These are phyloP conservation scores for Magallana angulata DNA, from an alignment of 1,140 invertebrate species.

Conservation along the genomic window DNA sequence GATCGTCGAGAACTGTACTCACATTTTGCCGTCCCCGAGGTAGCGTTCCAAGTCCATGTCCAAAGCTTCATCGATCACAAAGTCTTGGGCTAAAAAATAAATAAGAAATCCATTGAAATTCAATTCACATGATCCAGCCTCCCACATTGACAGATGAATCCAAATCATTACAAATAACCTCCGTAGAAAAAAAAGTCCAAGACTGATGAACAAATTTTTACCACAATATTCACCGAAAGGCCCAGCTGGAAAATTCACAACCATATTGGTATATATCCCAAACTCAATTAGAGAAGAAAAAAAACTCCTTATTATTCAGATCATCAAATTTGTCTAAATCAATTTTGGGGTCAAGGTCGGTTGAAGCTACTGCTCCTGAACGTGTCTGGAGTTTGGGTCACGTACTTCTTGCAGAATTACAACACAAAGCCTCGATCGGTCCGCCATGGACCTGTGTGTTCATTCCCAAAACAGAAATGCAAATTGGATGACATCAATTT, in stretches of 20 bases:
- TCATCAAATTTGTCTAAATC: background rate
- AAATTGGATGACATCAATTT: constrained; percentile 29
- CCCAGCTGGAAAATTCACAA: constrained; percentile 21
- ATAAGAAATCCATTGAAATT: background rate
- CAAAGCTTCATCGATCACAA: constrained; percentile 27
- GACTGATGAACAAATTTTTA: background rate
- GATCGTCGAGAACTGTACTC: background rate
- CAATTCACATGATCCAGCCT: background rate
- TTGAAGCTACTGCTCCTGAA: background rate
- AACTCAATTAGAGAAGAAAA: background rate
- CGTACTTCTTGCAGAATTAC: background rate
- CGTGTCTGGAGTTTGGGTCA: background rate
- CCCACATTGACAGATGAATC: background rate
- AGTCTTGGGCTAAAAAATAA: constrained; percentile 17
- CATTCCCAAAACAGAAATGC: constrained; percentile 19
- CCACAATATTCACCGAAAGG: constrained; percentile 12
- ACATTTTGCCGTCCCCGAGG: constrained; percentile 26
- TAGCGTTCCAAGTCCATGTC: constrained; percentile 31
- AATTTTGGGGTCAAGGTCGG: constrained; percentile 1
- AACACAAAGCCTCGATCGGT: background rate
- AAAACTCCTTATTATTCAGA: background rate
- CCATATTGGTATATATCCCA: background rate
- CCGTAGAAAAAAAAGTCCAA: background rate
- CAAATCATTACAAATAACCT: background rate
- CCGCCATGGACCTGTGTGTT: background rate